Conservation (phyloP, 2,888 invertebrate species). For the Rugalucina vietnamica region DNA sequence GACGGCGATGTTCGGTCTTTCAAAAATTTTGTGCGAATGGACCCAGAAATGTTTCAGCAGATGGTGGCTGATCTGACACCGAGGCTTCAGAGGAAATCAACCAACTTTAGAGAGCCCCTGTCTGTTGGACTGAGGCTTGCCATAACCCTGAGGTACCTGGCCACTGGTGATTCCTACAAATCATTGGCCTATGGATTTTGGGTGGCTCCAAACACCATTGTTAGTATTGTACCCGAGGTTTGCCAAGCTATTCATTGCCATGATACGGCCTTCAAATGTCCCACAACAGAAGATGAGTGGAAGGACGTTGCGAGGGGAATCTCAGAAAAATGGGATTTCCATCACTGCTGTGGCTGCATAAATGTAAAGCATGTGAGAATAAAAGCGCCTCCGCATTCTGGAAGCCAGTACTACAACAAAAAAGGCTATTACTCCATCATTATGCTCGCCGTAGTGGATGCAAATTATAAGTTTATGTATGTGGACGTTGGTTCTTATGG, state of each 20-base stretch:
- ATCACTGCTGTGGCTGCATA: slow-evolving; percentile 75
- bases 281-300: slow-evolving; percentile 35
- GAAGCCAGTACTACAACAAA: slow-evolving; percentile 77
- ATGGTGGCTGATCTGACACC: background rate
- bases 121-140: slow-evolving; percentile 70
- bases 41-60: background rate
- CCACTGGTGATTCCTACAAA: slow-evolving; percentile 67
- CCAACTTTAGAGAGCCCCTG: background rate
- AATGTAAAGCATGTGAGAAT: slow-evolving; percentile 80
- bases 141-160: slow-evolving; percentile 26
- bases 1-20: background rate
- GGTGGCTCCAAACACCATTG: slow-evolving; percentile 77
- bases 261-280: slow-evolving; percentile 19
- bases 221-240: slow-evolving; percentile 75
- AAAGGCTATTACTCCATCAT: slow-evolving; percentile 76
- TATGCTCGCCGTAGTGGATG: slow-evolving; percentile 70
- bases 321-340: slow-evolving; percentile 76
- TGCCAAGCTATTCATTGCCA: slow-evolving; percentile 68
- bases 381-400: slow-evolving; percentile 67
- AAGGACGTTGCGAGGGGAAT: slow-evolving; percentile 38
- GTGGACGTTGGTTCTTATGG: slow-evolving; percentile 17
- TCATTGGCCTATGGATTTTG: slow-evolving; percentile 77
- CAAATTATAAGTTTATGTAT: slow-evolving; percentile 17
- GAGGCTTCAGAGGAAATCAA: slow-evolving; percentile 12
- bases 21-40: slow-evolving; percentile 5